phyloP scores from a whole-genome alignment of 2,113 vertebrate genomes.

The Elephantulus edwardii region DNA sequence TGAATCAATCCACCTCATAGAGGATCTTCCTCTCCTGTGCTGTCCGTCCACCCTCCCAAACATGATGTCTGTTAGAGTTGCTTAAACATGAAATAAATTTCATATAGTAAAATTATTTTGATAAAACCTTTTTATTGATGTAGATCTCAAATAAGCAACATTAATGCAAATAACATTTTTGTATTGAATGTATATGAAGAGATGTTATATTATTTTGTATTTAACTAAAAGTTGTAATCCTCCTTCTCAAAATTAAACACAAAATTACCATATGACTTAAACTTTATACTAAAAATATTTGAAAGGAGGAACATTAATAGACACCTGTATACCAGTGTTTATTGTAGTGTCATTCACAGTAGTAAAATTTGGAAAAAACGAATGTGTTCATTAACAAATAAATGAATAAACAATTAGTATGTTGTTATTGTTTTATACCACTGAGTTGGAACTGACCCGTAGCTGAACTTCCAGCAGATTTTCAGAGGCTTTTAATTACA shows the following conservation, averaged over 20 bases:
- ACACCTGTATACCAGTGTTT: not conserved
- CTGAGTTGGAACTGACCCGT: no score
- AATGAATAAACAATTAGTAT: no score
- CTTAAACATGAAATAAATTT: not conserved
- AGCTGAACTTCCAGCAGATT: no score
- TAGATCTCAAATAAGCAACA: not conserved
- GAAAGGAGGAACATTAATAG: not conserved
- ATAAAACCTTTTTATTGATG: not conserved
- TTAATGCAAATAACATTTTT: not conserved
- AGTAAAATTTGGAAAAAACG: not conserved
- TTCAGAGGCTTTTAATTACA: no score
- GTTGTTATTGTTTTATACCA: no score
- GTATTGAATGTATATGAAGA: not conserved
- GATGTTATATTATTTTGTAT: constrained; percentile 46
- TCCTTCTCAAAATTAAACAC: not conserved
- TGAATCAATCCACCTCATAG: no score
- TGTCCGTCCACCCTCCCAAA: no score
- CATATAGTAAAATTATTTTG: not conserved
- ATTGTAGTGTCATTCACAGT: not conserved
- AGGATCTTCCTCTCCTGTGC: no score
- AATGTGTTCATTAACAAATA: not conserved
- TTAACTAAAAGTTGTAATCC: not conserved
- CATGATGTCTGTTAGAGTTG: no score
- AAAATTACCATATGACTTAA: not conserved
- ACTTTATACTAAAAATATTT: not conserved